Conservation (phyloP, 2,113 vertebrate species). For the Grus americana region DNA sequence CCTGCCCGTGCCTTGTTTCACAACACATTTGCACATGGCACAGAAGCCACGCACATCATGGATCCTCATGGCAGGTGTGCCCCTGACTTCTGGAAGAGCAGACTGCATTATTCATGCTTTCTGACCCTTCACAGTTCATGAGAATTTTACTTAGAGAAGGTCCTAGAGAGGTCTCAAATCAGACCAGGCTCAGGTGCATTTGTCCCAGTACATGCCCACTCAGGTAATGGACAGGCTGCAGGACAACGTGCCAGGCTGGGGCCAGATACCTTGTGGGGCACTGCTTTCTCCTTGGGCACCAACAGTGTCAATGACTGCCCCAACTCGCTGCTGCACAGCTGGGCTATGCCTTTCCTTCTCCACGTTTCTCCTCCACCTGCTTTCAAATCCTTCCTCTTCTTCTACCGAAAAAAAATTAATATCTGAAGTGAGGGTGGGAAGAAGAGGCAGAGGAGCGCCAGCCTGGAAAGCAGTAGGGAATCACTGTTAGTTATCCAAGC, state of each 20-base stretch:
- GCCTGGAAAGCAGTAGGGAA: neutral
- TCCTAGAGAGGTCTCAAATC: neutral
- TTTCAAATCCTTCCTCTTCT: neutral
- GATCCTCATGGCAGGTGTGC: neutral
- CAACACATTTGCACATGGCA: neutral
- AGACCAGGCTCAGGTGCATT: neutral
- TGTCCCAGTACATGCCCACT: rapidly evolving
- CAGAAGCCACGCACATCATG: neutral
- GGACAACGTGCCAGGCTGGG: neutral
- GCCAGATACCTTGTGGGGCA: rapidly evolving
- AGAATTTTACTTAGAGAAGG: neutral
- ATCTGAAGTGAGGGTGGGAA: neutral
- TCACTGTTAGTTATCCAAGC: neutral
- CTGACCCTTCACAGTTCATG: neutral
- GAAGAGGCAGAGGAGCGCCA: neutral
- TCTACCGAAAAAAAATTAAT: neutral
- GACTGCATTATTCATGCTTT: neutral
- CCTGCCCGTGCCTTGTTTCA: rapidly evolving
- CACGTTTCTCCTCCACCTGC: neutral
- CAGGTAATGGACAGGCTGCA: neutral
- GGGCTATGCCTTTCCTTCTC: neutral
- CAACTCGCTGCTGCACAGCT: neutral
- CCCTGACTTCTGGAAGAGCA: neutral
- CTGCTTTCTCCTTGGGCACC: neutral
- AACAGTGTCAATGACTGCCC: neutral